Percentiles rank a stretch among this genome's conserved stretches.
These are phyloP conservation scores for Conops quadrifasciatus DNA, from an alignment of 2,888 invertebrate genomes.

Conservation along the genomic window DNA sequence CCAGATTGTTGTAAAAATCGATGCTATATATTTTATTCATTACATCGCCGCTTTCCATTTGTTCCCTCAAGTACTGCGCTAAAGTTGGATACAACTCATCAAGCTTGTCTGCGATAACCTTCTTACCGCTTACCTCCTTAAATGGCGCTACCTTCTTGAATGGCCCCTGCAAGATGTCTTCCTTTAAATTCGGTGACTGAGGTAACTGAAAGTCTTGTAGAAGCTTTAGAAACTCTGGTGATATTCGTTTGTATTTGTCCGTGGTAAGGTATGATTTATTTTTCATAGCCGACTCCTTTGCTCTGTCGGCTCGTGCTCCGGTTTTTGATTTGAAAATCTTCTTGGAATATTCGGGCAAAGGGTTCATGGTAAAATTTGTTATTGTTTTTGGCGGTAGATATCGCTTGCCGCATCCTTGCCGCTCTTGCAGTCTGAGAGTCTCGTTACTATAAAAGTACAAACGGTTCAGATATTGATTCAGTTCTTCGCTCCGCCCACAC, in stretches of 20 bases:
- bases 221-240: constrained; percentile 25
- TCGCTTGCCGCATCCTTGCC: not conserved
- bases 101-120: not conserved
- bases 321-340: not conserved
- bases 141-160: too few species aligned
- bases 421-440: not conserved
- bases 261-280: not conserved
- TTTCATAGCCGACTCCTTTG: not conserved
- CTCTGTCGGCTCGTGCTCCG: not conserved
- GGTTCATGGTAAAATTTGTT: constrained; percentile 8
- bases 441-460: not conserved
- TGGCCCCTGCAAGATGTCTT: too few species aligned
- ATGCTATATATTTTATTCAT: constrained; percentile 30
- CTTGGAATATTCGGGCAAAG: constrained; percentile 14
- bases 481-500: not conserved
- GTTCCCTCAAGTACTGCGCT: constrained; percentile 16
- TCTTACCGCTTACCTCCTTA: not conserved
- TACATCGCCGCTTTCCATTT: constrained; percentile 18
- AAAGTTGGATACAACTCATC: not conserved
- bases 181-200: not conserved
- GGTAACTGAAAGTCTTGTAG: not conserved
- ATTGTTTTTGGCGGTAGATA: not conserved
- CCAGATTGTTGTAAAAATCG: constrained; percentile 13
- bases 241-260: constrained; percentile 13
- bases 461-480: constrained; percentile 1